Percentiles rank a stretch among this genome's conserved stretches.
phyloP scores from a whole-genome alignment of 2,797 vertebrate genomes.

The Argya squamiceps region DNA sequence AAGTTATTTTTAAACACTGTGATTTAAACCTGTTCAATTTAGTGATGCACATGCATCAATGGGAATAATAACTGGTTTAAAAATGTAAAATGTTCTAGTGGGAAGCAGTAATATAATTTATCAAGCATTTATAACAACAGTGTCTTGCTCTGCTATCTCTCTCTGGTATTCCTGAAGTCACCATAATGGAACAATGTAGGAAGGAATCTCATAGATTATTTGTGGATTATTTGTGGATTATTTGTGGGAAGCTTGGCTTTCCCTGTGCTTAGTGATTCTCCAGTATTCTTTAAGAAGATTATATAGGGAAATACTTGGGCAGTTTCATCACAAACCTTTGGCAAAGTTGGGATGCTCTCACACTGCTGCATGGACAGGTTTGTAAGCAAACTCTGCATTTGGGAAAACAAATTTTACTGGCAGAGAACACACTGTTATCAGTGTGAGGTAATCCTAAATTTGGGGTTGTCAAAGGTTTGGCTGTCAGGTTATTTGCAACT shows the following conservation, averaged over 20 bases:
- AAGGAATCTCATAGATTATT: background rate
- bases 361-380: background rate
- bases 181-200: background rate
- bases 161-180: background rate
- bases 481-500: background rate
- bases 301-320: background rate
- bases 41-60: background rate
- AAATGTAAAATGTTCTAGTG: background rate
- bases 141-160: background rate
- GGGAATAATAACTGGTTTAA: background rate
- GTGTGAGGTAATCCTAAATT: background rate
- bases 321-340: background rate
- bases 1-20: background rate
- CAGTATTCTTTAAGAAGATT: background rate
- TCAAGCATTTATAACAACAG: background rate
- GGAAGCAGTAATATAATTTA: background rate
- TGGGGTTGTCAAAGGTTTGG: background rate
- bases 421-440: background rate
- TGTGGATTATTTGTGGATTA: background rate
- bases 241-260: background rate
- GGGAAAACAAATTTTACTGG: background rate
- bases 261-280: background rate
- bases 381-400: background rate
- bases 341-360: background rate
- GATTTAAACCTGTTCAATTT: background rate